phyloP scores from a whole-genome alignment of 2,888 invertebrate species.

The Digitonthophagus gazella region DNA sequence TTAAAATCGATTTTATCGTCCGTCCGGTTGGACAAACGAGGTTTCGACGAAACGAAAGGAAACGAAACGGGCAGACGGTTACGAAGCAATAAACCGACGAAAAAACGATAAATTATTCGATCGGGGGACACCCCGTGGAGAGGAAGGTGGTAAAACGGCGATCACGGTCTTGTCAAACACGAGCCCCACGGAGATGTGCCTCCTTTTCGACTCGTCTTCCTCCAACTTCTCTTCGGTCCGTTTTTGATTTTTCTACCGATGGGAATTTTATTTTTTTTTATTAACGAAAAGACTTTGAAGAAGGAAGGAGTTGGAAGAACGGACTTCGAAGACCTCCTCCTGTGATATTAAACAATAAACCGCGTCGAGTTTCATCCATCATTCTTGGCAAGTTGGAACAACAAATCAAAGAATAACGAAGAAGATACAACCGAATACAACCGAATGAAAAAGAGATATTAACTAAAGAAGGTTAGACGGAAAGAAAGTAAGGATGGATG shows the following conservation, averaged over 20 bases:
- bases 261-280: no score
- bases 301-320: neutral
- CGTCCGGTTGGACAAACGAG: neutral
- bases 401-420: no score
- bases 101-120: conserved; percentile 17
- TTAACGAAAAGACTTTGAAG: neutral
- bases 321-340: neutral
- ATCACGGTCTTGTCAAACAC: conserved; percentile 25
- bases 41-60: neutral
- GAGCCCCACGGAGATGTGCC: conserved; percentile 35
- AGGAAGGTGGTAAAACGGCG: conserved; percentile 22
- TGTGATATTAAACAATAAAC: neutral
- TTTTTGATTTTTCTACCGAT: no score
- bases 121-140: conserved; percentile 11
- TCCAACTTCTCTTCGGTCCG: neutral
- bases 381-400: no score
- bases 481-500: no score
- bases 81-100: neutral
- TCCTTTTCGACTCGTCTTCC: no score
- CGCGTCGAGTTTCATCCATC: no score
- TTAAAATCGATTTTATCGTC: neutral
- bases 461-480: no score
- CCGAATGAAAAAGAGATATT: no score
- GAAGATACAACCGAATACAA: no score
- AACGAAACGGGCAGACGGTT: neutral